Conservation (phyloP, 2,113 vertebrate species). For the Gasterosteus aculeatus region DNA sequence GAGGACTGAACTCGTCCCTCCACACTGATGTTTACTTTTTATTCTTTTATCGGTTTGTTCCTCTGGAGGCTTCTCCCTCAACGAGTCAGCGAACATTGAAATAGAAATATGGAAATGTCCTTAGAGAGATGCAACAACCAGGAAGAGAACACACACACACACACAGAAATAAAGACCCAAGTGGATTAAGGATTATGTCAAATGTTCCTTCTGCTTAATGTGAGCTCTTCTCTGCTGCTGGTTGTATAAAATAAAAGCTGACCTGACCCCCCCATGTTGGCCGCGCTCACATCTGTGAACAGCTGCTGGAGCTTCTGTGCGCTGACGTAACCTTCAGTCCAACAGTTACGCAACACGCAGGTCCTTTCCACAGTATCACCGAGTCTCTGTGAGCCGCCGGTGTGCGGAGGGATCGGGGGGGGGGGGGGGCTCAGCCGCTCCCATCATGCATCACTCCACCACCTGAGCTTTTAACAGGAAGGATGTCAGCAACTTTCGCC, state of each 20-base stretch:
- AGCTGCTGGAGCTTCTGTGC: background rate
- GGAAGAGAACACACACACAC: background rate
- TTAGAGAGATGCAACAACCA: background rate
- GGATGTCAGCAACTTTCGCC: background rate
- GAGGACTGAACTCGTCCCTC: no score
- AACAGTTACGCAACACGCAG: background rate
- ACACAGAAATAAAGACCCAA: background rate
- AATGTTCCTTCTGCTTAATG: conserved; percentile 16
- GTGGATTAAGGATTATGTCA: conserved; percentile 50
- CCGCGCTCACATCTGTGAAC: conserved; percentile 20
- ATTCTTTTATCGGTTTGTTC: no score
- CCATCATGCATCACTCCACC: conserved; percentile 74
- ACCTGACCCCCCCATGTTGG: background rate
- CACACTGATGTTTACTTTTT: no score
- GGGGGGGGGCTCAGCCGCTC: conserved; percentile 65
- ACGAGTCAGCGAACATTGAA: no score
- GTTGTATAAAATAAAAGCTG: conserved; percentile 2
- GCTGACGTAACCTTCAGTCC: background rate
- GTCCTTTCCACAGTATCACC: no score
- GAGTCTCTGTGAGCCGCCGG: conserved; percentile 53
- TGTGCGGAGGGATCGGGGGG: conserved; percentile 37
- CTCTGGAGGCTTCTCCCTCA: no score
- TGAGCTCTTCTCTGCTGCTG: background rate
- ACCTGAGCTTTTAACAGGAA: conserved; percentile 61
- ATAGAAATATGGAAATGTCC: background rate